Base-by-base conservation (phyloP, 2,113 vertebrate species). In the Dasyprocta punctata region DNA sequence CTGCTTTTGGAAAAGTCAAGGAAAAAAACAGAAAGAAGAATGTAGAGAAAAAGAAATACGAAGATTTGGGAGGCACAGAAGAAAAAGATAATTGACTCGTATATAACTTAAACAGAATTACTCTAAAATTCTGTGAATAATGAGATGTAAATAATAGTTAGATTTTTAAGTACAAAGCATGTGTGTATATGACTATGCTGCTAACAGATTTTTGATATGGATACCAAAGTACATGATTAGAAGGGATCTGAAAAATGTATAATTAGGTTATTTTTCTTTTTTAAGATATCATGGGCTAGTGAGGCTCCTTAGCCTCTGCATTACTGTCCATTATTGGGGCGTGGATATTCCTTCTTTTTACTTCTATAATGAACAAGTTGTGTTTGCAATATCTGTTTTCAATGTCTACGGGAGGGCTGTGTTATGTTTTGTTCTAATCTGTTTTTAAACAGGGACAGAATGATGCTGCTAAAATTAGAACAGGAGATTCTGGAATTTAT, bases 381-480 rank as follows among this genome's bases (percentile, higher is more conserved):
- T 41, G 3, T 91, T 96, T 93, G 87, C 0, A 92, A 52, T 44
- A 47, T 60, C 75, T 92, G 63, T n/a, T 95, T 96, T 97, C 3
- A 97, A 81, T 60, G 36, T 80, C 67, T 9, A 38, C 86, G 80
- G 81, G 92, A 97, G 63, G 67, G 47, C 87, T 97, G 49, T 96
- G 88, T 97, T 97, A 97, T 97, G 92, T 95, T 91, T 96, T 97
- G 84, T 30, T 84, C 92, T 93, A 54, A 94, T 96, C 60, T 94
- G 97, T 73, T 80, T 52, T 97, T 88, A 93, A 96, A 93, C 98
- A 99, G 99, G 99, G 99, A 99, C 98, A 99, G 99, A 99, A 99
- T 99, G 99, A 99, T 99, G 99, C 99, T 99, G 99, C 99, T 99
- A 97, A 99, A 99, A 99, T 99, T 99, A 99, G 99, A 99, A 99